These are phyloP conservation scores for Parapristionchus giblindavisi DNA, from an alignment of 2,888 invertebrate genomes.

Conservation along the genomic window DNA sequence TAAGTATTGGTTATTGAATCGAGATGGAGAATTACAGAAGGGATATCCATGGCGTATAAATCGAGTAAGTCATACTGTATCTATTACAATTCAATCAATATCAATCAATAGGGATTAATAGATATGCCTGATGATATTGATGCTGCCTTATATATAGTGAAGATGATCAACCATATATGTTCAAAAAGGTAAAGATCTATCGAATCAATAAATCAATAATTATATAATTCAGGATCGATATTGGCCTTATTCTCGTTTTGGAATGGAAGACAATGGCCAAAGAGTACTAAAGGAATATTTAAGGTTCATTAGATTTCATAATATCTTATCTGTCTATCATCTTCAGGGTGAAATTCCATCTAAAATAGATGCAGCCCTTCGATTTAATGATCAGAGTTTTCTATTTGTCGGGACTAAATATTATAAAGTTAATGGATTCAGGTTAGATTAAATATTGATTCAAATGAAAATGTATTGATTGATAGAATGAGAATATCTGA, in stretches of 20 bases:
- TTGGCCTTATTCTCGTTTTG: slow-evolving; percentile 56
- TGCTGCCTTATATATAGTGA: slow-evolving; percentile 95
- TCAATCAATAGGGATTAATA: slow-evolving; percentile 91
- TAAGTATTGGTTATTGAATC: slow-evolving; percentile 46
- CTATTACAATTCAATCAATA: too few relatives aligned
- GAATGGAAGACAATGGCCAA: slow-evolving; percentile 45
- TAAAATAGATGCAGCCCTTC: too few relatives aligned
- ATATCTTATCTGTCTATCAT: too few relatives aligned
- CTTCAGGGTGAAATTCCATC: too few relatives aligned
- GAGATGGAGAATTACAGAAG: slow-evolving; percentile 40
- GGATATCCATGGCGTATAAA: slow-evolving; percentile 45
- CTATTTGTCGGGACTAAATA: slow-evolving; percentile 43
- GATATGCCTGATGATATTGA: slow-evolving; percentile 93
- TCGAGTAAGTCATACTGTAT: too few relatives aligned
- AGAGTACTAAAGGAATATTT: slow-evolving; percentile 38
- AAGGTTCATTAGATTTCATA: slow-evolving; percentile 3
- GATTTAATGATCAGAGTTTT: too few relatives aligned
- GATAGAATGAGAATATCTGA: slow-evolving; percentile 12
- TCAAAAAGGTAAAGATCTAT: slow-evolving; percentile 76
- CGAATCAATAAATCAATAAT: slow-evolving; percentile 6
- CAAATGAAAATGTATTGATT: too few relatives aligned
- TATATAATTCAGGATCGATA: slow-evolving; percentile 39
- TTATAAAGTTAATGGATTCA: slow-evolving; percentile 41
- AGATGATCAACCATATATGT: slow-evolving; percentile 95
- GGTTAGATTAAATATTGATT: too few relatives aligned